These are phyloP conservation scores for Drosophila austrosaltans DNA, from an alignment of 2,888 invertebrate species.

Conservation along the genomic window DNA sequence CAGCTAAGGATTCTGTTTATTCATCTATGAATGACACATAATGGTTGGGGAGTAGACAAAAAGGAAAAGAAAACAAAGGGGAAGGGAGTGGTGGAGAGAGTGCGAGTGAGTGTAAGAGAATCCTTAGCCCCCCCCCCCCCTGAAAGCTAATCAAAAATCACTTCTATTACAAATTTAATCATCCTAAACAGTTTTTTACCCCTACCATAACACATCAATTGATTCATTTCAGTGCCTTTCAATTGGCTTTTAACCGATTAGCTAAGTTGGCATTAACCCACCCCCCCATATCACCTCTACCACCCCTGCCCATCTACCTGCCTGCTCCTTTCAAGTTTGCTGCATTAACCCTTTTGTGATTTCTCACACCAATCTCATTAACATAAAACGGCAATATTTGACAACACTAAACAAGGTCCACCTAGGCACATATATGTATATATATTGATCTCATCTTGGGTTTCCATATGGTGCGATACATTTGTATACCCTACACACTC, in stretches of 20 bases:
- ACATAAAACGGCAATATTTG: conserved; percentile 69
- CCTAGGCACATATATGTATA: conserved; percentile 19
- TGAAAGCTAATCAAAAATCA: conserved; percentile 47
- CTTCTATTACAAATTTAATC: conserved; percentile 76
- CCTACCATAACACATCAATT: conserved; percentile 55
- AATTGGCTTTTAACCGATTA: conserved; percentile 52
- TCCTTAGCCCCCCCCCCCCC: too few relatives aligned
- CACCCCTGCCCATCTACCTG: background rate
- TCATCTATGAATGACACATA: conserved; percentile 34
- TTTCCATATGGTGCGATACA: conserved; percentile 22
- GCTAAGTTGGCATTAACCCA: background rate
- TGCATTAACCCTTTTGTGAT: conserved; percentile 56
- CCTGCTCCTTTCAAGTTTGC: conserved; percentile 5
- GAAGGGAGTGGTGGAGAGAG: background rate
- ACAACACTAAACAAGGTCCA: conserved; percentile 27
- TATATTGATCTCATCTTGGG: conserved; percentile 1
- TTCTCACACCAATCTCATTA: conserved; percentile 58
- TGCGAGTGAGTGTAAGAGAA: background rate
- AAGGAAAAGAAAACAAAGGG: conserved; percentile 29
- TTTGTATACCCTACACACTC: background rate
- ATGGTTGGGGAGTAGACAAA: background rate
- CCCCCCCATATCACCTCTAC: conserved; percentile 1
- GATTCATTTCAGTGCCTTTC: conserved; percentile 73
- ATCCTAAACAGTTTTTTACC: conserved; percentile 63
- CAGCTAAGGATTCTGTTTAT: conserved; percentile 42